These are phyloP conservation scores for Thripadectes ignobilis DNA, from an alignment of 2,797 vertebrate genomes.

Conservation along the genomic window DNA sequence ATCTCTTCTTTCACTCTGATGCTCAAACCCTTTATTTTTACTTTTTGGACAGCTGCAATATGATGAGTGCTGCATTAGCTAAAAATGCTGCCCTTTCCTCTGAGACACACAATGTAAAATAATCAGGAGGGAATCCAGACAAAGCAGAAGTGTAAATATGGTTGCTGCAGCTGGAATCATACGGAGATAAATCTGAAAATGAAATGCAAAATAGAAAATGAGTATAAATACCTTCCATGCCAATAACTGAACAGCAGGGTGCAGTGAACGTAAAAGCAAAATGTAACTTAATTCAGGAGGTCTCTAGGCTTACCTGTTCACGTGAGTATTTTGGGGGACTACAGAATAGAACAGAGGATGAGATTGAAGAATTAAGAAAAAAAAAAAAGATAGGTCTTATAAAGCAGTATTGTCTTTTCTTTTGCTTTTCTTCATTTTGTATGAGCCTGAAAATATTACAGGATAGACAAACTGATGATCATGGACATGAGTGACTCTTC, in stretches of 20 bases:
- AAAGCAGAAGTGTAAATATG: neutral
- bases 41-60: constrained; percentile 54
- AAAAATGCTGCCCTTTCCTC: constrained; percentile 14
- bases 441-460: neutral
- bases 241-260: neutral
- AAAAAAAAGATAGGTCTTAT: neutral
- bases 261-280: neutral
- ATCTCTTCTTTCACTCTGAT: constrained; percentile 13
- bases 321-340: neutral
- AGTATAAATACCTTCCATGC: neutral
- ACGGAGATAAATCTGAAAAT: neutral
- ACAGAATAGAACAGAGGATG: neutral
- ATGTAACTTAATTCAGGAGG: neutral
- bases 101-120: neutral
- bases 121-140: constrained; percentile 13
- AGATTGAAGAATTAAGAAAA: neutral
- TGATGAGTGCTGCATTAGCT: constrained; percentile 7
- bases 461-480: neutral
- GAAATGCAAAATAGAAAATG: neutral
- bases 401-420: neutral
- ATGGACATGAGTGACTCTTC: neutral
- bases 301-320: neutral
- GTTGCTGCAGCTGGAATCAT: neutral
- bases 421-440: neutral
- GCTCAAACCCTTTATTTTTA: constrained; percentile 39